A percentile compares a stretch with the other conserved stretches of the same genome.
Conservation (phyloP, 2,888 invertebrate genomes). For the Caenorhabditis panamensis region DNA sequence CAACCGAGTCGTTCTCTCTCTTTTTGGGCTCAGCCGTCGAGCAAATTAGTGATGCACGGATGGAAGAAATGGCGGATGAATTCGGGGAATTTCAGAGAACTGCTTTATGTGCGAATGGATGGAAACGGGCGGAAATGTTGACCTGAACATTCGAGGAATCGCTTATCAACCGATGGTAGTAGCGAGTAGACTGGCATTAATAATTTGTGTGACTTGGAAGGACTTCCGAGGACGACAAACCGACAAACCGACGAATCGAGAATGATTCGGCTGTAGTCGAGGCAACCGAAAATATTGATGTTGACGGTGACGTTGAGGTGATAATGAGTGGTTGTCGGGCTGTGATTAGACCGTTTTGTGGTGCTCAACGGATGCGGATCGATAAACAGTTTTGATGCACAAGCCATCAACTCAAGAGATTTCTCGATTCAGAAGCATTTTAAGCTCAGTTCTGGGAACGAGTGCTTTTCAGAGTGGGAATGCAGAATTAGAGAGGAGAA, state of each 20-base stretch:
- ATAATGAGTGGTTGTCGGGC: constrained; percentile 13
- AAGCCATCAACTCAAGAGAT: too few relatives aligned
- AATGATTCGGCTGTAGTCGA: constrained; percentile 5
- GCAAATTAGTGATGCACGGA: constrained; percentile 41
- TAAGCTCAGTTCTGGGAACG: too few relatives aligned
- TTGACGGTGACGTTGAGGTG: constrained; percentile 19
- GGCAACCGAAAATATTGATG: constrained; percentile 9
- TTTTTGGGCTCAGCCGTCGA: constrained; percentile 3
- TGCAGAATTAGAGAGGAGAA: too few relatives aligned
- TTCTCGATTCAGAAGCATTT: too few relatives aligned
- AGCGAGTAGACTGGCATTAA: constrained; percentile 9
- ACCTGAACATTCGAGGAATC: constrained; percentile 26
- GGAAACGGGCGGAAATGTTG: constrained; percentile 25
- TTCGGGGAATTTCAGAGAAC: constrained; percentile 36
- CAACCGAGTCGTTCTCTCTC: constrained; percentile 7
- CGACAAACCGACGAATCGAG: background rate
- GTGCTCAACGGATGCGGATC: background rate
- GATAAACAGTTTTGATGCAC: background rate
- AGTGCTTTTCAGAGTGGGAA: too few relatives aligned
- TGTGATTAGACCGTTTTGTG: background rate
- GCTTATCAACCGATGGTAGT: constrained; percentile 11
- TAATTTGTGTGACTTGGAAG: constrained; percentile 19
- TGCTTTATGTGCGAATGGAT: background rate
- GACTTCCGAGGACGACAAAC: background rate
- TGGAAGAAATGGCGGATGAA: background rate